Evolutionary conservation across 2,888 invertebrate genomes (phyloP), one percentile per base, ranked within the genome.

Genomic region (Anarsia innoxiella): DNA sequence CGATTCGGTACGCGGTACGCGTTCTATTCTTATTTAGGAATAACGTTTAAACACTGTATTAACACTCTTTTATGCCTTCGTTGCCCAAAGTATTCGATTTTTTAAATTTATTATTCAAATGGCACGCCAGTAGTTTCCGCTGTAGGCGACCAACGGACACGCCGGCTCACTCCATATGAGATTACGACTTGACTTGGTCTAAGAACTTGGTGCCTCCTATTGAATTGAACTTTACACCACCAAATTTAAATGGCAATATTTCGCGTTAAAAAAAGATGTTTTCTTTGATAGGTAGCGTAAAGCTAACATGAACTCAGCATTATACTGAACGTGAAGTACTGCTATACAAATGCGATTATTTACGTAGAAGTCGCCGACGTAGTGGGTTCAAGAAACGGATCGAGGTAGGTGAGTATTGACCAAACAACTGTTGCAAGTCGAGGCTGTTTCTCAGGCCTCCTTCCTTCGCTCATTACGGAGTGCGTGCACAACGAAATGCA

Each of bases 111-210:
- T 16, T 42, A 54, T 60, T 58, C 31, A 48, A 58, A 58, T 54
- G 34, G 40, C 49, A 57, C 44, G 43, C 44, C 51, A n/a, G 51
- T 68, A 68, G 65, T 65, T 57, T 64, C 58, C 12, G 23, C 2
- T 3, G 64, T 66, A 73, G 58, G 71, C 82, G 82, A 75, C 70
- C 62, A 60, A 23, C 70, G 57, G 65, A 63, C 72, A 66, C 74
- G 78, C 67, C 51, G 66, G 66, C 67, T 57, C 67, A 62, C 68
- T 64, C 64, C 65, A 61, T 74, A 72, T 71, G 68, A 77, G 64
- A 69, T 69, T 64, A 66, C 53, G 58, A 54, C 60, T 66, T 63
- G 61, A 62, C 61, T 59, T 55, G 59, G 59, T 59, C 57, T 12
- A 50, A 62, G 63, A 64, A 46, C 53, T 49, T 46, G 49, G 44